Evolutionary conservation across 2,888 invertebrate genomes (phyloP).

Genomic region (Acanthopleura granulata): DNA sequence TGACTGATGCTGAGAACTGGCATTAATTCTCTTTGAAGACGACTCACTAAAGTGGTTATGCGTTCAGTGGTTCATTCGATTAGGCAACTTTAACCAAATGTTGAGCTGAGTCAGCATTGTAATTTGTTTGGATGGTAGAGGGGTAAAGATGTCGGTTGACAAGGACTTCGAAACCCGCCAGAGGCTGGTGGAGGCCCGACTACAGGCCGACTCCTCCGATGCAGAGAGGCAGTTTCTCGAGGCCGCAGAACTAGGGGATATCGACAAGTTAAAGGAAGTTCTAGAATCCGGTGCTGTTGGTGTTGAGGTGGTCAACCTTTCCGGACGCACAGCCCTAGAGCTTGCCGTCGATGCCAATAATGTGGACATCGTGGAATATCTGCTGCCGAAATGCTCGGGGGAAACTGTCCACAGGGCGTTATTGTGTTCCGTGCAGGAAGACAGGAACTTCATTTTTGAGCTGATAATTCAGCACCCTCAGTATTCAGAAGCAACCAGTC

Average conservation of each 20-base stretch:
- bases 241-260: constrained; percentile 47
- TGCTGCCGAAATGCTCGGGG: constrained; percentile 43
- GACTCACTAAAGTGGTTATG: too few relatives aligned
- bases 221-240: constrained; percentile 39
- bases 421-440: constrained; percentile 51
- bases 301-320: constrained; percentile 34
- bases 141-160: background rate
- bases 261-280: constrained; percentile 35
- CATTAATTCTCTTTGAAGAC: too few relatives aligned
- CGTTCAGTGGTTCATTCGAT: too few relatives aligned
- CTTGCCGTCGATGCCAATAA: constrained; percentile 53
- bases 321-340: constrained; percentile 52
- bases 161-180: constrained; percentile 10
- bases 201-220: constrained; percentile 42
- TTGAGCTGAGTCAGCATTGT: too few relatives aligned
- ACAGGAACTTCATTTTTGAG: constrained; percentile 53
- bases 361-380: constrained; percentile 43
- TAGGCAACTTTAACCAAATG: too few relatives aligned
- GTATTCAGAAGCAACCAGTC: constrained; percentile 28
- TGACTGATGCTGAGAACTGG: too few relatives aligned
- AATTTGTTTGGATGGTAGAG: too few relatives aligned
- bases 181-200: constrained; percentile 38
- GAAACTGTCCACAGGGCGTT: constrained; percentile 48
- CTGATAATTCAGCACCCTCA: constrained; percentile 52
- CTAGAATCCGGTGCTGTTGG: background rate